Evolutionary conservation across 2,888 invertebrate genomes (phyloP).

Genomic region (Artemia sinica): DNA sequence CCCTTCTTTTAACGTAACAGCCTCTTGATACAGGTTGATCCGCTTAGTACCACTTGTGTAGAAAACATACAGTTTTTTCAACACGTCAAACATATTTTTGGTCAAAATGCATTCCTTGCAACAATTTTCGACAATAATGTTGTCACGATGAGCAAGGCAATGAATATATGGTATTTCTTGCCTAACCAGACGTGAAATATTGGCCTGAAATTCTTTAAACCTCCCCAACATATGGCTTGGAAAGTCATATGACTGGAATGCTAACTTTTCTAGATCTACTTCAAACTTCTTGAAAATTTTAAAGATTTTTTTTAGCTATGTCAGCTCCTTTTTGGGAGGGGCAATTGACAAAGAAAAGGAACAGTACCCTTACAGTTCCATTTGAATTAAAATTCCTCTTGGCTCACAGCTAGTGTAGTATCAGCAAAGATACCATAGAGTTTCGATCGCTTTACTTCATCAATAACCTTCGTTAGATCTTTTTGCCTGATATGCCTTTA

Average conservation of each 20-base stretch:
- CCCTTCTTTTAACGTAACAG: neutral
- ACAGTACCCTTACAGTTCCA: neutral
- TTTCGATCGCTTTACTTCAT: neutral
- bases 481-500: neutral
- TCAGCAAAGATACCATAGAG: neutral
- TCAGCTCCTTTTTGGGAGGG: neutral
- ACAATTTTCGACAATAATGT: neutral
- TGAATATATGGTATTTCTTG: neutral
- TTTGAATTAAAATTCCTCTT: neutral
- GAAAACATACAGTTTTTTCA: constrained; percentile 16
- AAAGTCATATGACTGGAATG: neutral
- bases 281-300: neutral
- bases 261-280: neutral
- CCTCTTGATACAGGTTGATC: constrained; percentile 6
- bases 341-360: neutral
- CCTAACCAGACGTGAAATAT: constrained; percentile 11
- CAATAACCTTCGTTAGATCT: neutral
- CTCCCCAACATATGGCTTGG: neutral
- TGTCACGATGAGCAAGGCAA: neutral
- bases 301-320: neutral
- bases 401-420: neutral
- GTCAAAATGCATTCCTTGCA: neutral
- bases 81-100: constrained; percentile 11
- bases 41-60: constrained; percentile 14
- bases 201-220: neutral